Percentiles rank a stretch among this genome's conserved stretches.
Evolutionary conservation across 2,888 invertebrate genomes (phyloP).

Genomic region (Drosophila vallismaia): DNA sequence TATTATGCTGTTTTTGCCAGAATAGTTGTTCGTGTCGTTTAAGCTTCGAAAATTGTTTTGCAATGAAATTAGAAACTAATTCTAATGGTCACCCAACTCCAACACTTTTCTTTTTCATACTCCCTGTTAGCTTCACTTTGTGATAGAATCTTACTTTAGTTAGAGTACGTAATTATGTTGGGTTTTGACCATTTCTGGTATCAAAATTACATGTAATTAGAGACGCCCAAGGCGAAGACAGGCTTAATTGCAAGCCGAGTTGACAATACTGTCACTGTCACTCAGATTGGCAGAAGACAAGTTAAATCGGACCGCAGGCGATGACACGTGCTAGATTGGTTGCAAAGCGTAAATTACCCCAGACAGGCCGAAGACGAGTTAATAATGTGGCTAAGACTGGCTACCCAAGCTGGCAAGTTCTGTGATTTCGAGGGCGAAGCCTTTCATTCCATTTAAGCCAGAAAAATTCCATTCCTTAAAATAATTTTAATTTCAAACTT

Average conservation of each 20-base stretch:
- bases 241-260: constrained; percentile 18
- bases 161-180: constrained; percentile 9
- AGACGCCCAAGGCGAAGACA: constrained; percentile 12
- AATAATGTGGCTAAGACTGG: constrained; percentile 29
- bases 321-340: constrained; percentile 13
- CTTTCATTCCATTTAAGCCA: neutral
- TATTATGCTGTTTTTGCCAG: constrained; percentile 47
- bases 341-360: constrained; percentile 23
- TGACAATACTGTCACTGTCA: constrained; percentile 25
- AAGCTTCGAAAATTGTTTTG: constrained; percentile 70
- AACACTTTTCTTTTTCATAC: neutral
- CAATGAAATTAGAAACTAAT: constrained; percentile 74
- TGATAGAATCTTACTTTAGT: neutral
- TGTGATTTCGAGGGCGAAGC: neutral
- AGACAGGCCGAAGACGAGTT: constrained; percentile 29
- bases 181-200: constrained; percentile 3
- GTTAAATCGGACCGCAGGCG: constrained; percentile 36
- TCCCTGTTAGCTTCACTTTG: neutral
- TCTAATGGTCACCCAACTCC: constrained; percentile 55
- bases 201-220: constrained; percentile 29
- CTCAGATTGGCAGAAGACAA: constrained; percentile 15
- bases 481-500: neutral
- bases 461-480: neutral
- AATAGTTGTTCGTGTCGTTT: constrained; percentile 50
- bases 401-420: neutral